Percentiles rank a stretch among this genome's conserved stretches.
These are phyloP conservation scores for Lagodon rhomboides DNA, from an alignment of 2,797 vertebrate species.

Conservation along the genomic window DNA sequence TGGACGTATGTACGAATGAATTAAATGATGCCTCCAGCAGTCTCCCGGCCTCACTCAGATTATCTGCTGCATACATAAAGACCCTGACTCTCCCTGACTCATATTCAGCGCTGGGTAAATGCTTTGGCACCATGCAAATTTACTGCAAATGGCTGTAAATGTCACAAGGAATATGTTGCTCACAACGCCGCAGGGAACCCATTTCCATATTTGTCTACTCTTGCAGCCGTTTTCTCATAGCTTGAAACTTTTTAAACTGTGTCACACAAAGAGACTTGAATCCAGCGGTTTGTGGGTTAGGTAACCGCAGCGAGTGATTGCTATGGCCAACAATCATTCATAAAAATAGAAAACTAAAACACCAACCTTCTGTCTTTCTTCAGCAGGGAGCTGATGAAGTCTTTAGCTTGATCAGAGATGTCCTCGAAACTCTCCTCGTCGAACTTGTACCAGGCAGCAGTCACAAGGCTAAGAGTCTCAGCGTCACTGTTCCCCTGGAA, in stretches of 20 bases:
- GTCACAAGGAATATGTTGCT: not conserved
- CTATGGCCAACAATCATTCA: not conserved
- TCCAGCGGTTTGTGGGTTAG: not conserved
- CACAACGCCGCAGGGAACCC: not conserved
- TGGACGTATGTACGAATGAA: too few relatives aligned
- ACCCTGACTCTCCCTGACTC: not conserved
- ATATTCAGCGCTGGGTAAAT: not conserved
- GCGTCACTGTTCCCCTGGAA: constrained; percentile 89
- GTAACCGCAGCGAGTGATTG: not conserved
- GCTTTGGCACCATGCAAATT: not conserved
- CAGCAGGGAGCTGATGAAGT: constrained; percentile 88
- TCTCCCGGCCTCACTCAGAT: not conserved
- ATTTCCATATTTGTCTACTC: not conserved
- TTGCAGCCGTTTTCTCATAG: not conserved
- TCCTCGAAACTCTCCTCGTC: constrained; percentile 88
- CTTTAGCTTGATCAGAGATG: constrained; percentile 89
- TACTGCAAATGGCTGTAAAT: constrained; percentile 6
- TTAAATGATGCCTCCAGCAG: not conserved
- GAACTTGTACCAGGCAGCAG: constrained; percentile 86
- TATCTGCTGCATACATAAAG: not conserved
- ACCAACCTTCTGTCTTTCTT: constrained; percentile 86
- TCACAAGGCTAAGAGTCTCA: constrained; percentile 88
- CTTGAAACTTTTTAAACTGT: not conserved
- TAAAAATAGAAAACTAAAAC: not conserved
- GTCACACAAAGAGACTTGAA: not conserved